phyloP scores from a whole-genome alignment of 1,140 invertebrate species.

The Musca vetustissima region DNA sequence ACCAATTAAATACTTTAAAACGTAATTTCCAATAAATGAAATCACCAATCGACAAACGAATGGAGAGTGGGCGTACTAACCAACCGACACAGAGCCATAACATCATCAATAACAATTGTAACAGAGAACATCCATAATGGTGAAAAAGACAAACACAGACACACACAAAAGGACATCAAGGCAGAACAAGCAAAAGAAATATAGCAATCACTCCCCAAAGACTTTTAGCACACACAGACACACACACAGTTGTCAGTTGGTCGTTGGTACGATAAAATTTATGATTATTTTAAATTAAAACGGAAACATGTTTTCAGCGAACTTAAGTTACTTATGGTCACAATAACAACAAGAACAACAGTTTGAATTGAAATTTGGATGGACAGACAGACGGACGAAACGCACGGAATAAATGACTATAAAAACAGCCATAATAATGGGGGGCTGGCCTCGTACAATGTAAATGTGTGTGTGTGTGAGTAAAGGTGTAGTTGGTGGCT shows the following conservation, averaged over 20 bases:
- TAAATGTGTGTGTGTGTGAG: no score
- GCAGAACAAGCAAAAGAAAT: neutral
- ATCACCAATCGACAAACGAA: neutral
- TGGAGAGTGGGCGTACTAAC: neutral
- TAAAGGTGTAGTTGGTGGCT: no score
- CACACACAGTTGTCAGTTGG: conserved; percentile 8
- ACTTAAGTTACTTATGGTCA: conserved; percentile 29
- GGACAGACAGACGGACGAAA: neutral
- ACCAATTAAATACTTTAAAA: conserved; percentile 8
- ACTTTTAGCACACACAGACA: conserved; percentile 30
- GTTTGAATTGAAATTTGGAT: neutral
- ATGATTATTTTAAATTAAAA: conserved; percentile 57
- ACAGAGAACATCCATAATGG: no score
- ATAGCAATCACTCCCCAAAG: conserved; percentile 52
- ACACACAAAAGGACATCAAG: no score
- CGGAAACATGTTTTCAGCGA: conserved; percentile 54
- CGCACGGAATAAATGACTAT: no score
- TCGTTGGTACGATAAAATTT: conserved; percentile 43
- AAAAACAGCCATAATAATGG: no score
- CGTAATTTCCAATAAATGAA: conserved; percentile 19
- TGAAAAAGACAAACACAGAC: no score
- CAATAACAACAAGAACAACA: conserved; percentile 17
- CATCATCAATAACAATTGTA: no score
- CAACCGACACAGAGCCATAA: neutral
- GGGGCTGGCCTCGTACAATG: no score